phyloP scores from a whole-genome alignment of 2,113 vertebrate species.

The Hyaena hyaena region DNA sequence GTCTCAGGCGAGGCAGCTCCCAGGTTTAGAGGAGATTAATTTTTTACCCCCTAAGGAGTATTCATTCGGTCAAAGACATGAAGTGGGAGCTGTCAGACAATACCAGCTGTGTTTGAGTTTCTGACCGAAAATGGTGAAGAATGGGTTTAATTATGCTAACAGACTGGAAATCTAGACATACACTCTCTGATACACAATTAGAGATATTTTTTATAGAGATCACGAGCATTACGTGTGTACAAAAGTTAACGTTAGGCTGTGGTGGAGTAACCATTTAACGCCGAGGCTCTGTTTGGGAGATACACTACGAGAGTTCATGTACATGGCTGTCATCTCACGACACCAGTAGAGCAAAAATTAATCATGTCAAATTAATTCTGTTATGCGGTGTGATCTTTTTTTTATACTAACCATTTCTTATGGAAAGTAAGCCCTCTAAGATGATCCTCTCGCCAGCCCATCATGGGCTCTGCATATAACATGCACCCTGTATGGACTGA shows the following conservation, averaged over 20 bases:
- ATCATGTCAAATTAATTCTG: slow-evolving; percentile 78
- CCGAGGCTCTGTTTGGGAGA: slow-evolving; percentile 82
- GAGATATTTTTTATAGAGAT: slow-evolving; percentile 87
- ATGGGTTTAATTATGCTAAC: slow-evolving; percentile 84
- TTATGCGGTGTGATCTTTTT: slow-evolving; percentile 76
- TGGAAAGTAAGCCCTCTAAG: slow-evolving; percentile 83
- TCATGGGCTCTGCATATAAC: slow-evolving; percentile 77
- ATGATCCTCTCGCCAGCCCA: slow-evolving; percentile 76
- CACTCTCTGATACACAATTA: slow-evolving; percentile 83
- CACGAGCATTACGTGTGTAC: slow-evolving; percentile 83
- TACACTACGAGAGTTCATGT: slow-evolving; percentile 83
- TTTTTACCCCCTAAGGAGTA: slow-evolving; percentile 14
- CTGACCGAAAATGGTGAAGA: slow-evolving; percentile 74
- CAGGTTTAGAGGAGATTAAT: slow-evolving; percentile 43
- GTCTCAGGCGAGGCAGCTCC: slow-evolving; percentile 65
- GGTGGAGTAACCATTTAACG: slow-evolving; percentile 81
- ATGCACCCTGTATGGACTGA: slow-evolving; percentile 81
- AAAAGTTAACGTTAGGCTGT: slow-evolving; percentile 89
- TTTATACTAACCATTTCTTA: slow-evolving; percentile 88
- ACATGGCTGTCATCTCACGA: slow-evolving; percentile 79
- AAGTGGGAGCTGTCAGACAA: slow-evolving; percentile 46
- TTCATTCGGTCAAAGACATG: slow-evolving; percentile 34
- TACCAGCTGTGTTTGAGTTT: slow-evolving; percentile 77
- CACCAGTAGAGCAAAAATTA: slow-evolving; percentile 79
- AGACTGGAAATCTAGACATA: slow-evolving; percentile 83